Base-by-base conservation (phyloP, 1,140 invertebrate species). In the Drosophila erecta region DNA sequence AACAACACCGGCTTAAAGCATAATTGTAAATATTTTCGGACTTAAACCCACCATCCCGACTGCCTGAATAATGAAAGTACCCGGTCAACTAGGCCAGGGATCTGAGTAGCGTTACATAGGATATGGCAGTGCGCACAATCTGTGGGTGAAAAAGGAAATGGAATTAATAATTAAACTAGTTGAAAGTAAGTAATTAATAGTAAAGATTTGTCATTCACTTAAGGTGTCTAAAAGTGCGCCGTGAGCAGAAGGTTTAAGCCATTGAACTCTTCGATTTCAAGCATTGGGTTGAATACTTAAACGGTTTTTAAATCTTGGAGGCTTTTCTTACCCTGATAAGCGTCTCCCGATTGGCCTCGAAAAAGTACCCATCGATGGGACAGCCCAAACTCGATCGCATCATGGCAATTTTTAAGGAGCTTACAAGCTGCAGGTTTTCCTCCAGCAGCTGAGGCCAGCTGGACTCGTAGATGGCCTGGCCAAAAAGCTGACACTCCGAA, bases 21-120 rank as follows among this genome's bases (percentile, higher is more conserved):
- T 80, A 71, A 85, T 80, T 76, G 73, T 56, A 83, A 79, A 79
- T 76, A 71, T 81, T 64, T 70, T 53, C 79, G 43, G 54, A 17
- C 54, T 55, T 46, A 59, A 55, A 43, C 58, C 44, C 57, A 46
- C 17, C 46, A 43, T 22, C 44, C 27, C 37, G 12, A 10, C 14
- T 17, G 2, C 22, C 59, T 51, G 33, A 65, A 57, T 40, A 51
- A 35, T 54, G 35, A 38, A 44, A 27, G 11, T 1, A 1, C 14
- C 8, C 14, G 33, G 38, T 30, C 24, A 27, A 33, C 60, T 67
- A 69, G 37, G 58, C 43, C 7, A 81, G 20, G 15, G 66, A 81
- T 37, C 66, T 49, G 11, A 81, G 60, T 1, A 81, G 59, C 5
- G 60, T 55, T 17, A 81, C 56, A 58, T 81, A 81, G 15, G 72